Percentiles rank a stretch among this genome's conserved stretches.
Evolutionary conservation across 1,140 invertebrate species (phyloP).

Genomic region (Tribolium castaneum): DNA sequence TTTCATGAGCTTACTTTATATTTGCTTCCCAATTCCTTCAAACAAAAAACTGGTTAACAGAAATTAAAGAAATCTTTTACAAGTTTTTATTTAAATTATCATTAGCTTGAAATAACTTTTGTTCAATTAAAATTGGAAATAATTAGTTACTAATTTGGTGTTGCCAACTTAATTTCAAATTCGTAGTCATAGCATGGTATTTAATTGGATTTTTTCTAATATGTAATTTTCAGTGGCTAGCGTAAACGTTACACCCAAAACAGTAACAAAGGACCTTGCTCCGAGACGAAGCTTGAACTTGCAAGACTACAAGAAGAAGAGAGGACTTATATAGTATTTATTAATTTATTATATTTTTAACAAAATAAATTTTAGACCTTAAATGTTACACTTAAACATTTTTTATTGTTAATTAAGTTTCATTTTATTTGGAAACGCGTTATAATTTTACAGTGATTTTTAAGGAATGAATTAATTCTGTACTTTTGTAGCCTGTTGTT

Average conservation of each 20-base stretch:
- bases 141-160: no score
- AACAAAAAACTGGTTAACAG: no score
- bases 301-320: conserved; percentile 96
- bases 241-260: conserved; percentile 80
- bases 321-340: conserved; percentile 84
- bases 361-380: conserved; percentile 10
- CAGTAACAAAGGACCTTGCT: conserved; percentile 80
- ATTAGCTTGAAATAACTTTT: no score
- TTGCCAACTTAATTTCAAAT: no score
- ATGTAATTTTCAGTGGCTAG: conserved; percentile 70
- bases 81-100: no score
- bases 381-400: conserved; percentile 10
- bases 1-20: no score
- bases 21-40: no score
- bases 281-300: conserved; percentile 92
- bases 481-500: background rate
- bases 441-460: background rate
- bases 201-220: no score
- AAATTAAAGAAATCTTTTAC: no score
- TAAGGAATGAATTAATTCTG: background rate
- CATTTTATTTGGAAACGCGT: background rate
- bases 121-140: no score
- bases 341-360: conserved; percentile 38
- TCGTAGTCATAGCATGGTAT: no score
- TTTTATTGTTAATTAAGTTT: conserved; percentile 10